Evolutionary conservation across 2,797 vertebrate species (phyloP), one percentile per base, ranked within the genome.

Genomic region (Poeciliopsis turneri): DNA sequence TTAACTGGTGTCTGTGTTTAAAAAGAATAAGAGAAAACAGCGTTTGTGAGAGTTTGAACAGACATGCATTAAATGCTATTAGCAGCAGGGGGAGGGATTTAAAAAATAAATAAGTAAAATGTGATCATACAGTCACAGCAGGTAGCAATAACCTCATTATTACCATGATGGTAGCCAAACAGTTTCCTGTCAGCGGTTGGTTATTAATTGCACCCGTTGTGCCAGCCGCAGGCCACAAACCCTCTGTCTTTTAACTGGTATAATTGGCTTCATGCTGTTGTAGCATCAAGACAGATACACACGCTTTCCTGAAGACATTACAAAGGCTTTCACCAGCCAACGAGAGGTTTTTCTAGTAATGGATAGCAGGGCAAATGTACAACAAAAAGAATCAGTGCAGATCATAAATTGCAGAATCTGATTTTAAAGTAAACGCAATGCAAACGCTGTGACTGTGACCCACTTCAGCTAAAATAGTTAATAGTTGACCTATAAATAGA

Each of bases 231-330:
- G 91, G 88, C 93, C 90, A 91, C 89, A 94, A 94, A 94, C 94
- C 93, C 91, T 94, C 94, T 95, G 92, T 93, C 93, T 95, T 93
- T 93, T 95, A 95, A 96, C 92, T 78, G 88, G 88, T 93, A 90
- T 96, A 96, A 96, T 96, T 96, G 95, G 95, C 95, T 86, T 94
- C 95, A 95, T 55, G 95, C 95, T 95, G 95, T 68, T 95, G 93
- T 80, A 91, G 88, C 82, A 87, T 85, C 86, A 78, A 86, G 86
- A 90, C 95, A 95, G 93, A 95, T 96, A 94, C 92, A 90, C 87
- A 86, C 23, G 78, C 87, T 90, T 89, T 91, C 82, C 90, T 92
- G 85, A 91, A 84, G 88, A 87, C 85, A 74, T 83, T 84, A 75
- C 75, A 77, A 78, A 84, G 61, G 84, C 80, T 74, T 79, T n/a